Percentiles rank a stretch among this genome's conserved stretches.
Conservation (phyloP, 2,888 invertebrate species). For the Spilarctia lutea region DNA sequence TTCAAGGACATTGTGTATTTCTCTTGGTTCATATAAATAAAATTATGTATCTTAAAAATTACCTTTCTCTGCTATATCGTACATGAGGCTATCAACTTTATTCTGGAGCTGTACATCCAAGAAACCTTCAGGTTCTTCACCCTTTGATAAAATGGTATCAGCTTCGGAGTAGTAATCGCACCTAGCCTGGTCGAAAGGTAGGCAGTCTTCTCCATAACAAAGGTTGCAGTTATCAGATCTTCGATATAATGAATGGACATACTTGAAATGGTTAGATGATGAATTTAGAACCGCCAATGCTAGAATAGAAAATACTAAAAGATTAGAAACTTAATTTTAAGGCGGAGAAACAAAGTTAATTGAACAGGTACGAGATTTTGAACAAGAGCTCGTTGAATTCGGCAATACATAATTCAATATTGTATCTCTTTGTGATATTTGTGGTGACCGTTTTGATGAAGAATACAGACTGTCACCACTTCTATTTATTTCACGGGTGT, state of each 20-base stretch:
- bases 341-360: not conserved
- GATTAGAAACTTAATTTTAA: not conserved
- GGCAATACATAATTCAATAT: too few relatives aligned
- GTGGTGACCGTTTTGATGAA: too few relatives aligned
- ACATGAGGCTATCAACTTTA: slow-evolving; percentile 57
- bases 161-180: slow-evolving; percentile 64
- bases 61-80: slow-evolving; percentile 63
- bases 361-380: too few relatives aligned
- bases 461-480: too few relatives aligned
- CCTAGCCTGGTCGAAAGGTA: slow-evolving; percentile 48
- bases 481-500: too few relatives aligned
- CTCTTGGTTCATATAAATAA: too few relatives aligned
- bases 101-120: not conserved
- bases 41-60: not conserved
- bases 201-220: slow-evolving; percentile 64
- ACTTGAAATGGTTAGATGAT: slow-evolving; percentile 23
- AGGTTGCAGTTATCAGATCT: slow-evolving; percentile 53
- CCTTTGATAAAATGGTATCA: slow-evolving; percentile 38
- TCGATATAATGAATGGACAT: slow-evolving; percentile 23
- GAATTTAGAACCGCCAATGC: slow-evolving; percentile 2
- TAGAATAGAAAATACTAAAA: not conserved
- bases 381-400: too few relatives aligned
- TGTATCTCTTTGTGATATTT: too few relatives aligned
- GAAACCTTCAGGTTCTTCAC: slow-evolving; percentile 17
- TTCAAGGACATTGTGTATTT: too few relatives aligned